phyloP scores from a whole-genome alignment of 2,113 vertebrate genomes.

The Heteronetta atricapilla region DNA sequence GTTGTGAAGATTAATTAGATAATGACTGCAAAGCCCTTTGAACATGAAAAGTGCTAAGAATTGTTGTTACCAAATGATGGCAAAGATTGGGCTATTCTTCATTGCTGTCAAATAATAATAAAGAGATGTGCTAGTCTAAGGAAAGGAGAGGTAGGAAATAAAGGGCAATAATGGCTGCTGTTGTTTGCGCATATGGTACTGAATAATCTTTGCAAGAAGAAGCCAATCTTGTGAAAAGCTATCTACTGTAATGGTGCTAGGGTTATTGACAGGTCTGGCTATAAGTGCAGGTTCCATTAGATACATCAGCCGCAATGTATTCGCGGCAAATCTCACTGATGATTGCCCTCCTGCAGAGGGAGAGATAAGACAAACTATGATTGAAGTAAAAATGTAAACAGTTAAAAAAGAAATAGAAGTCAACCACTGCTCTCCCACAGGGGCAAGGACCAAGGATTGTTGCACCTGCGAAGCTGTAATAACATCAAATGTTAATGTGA shows the following conservation, averaged over 20 bases:
- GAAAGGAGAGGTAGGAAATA: constrained; percentile 71
- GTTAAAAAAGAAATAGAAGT: constrained; percentile 74
- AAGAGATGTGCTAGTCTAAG: constrained; percentile 59
- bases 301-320: constrained; percentile 75
- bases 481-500: constrained; percentile 69
- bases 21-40: constrained; percentile 61
- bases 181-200: constrained; percentile 73
- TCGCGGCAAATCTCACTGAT: constrained; percentile 73
- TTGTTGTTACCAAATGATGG: constrained; percentile 68
- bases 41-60: constrained; percentile 58
- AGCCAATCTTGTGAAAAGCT: constrained; percentile 77
- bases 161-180: constrained; percentile 74
- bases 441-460: constrained; percentile 68
- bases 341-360: constrained; percentile 77
- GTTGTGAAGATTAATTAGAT: constrained; percentile 72
- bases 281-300: constrained; percentile 78
- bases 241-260: constrained; percentile 75
- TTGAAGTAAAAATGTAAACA: constrained; percentile 79
- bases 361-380: constrained; percentile 79
- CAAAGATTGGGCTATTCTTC: constrained; percentile 69
- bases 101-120: constrained; percentile 70
- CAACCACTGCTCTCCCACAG: constrained; percentile 69
- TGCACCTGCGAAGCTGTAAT: constrained; percentile 63
- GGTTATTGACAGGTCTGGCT: constrained; percentile 77
- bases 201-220: constrained; percentile 77